Conservation (phyloP, 2,888 invertebrate species). For the Xestia rhomboidea region DNA sequence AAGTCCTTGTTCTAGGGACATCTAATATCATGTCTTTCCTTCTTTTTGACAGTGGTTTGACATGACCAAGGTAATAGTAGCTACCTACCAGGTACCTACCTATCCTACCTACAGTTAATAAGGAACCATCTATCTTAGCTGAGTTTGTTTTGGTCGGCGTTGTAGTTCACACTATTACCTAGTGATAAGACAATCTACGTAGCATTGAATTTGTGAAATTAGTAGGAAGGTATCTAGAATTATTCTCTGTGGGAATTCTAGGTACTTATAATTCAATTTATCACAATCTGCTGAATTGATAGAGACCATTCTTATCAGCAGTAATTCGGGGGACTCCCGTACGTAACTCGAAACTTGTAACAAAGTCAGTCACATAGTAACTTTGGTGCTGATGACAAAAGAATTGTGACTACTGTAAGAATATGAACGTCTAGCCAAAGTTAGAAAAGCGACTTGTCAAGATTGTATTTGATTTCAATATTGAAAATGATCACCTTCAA, state of each 20-base stretch:
- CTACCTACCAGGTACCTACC: too few species aligned
- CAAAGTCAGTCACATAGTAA: background rate
- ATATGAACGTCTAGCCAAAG: background rate
- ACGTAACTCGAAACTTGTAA: constrained; percentile 10
- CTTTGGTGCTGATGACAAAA: background rate
- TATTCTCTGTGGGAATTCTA: background rate
- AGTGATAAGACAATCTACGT: too few species aligned
- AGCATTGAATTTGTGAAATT: too few species aligned
- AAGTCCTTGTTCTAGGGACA: too few species aligned
- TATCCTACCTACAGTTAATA: too few species aligned
- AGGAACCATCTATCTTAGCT: too few species aligned
- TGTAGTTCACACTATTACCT: too few species aligned
- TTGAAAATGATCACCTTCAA: background rate
- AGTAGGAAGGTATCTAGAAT: background rate
- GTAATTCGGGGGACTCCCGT: constrained; percentile 9
- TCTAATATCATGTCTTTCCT: too few species aligned
- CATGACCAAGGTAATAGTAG: too few species aligned
- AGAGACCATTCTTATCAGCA: constrained; percentile 6
- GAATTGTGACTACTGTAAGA: background rate
- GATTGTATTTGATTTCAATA: background rate
- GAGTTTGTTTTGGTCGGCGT: too few species aligned
- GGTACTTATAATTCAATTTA: background rate
- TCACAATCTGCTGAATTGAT: constrained; percentile 12
- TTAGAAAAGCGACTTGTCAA: background rate
- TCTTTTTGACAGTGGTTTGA: too few species aligned